Evolutionary conservation across 92 coral and sea anemone species (phyloP).

Genomic region (Montipora capitata): DNA sequence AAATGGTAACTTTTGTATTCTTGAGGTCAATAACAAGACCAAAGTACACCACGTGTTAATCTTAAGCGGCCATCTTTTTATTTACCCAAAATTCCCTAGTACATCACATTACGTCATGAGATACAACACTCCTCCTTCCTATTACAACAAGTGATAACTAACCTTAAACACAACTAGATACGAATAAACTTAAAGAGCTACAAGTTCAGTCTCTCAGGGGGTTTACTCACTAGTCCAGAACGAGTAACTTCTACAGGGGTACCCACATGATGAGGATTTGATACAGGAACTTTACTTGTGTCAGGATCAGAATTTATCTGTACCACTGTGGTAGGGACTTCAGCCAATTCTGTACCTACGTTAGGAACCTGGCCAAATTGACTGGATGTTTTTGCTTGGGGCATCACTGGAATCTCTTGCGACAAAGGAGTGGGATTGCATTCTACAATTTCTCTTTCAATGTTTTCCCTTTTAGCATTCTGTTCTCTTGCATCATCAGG

Average conservation of each 20-base stretch:
- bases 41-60: no score
- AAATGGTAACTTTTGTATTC: background rate
- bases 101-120: no score
- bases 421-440: slow-evolving; percentile 33
- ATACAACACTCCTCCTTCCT: no score
- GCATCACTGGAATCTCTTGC: slow-evolving; percentile 20
- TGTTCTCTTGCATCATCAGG: slow-evolving; percentile 21
- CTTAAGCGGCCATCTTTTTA: no score
- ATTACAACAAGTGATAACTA: no score
- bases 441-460: slow-evolving; percentile 5
- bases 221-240: no score
- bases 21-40: no score
- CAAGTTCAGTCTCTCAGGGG: no score
- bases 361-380: slow-evolving; percentile 19
- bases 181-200: no score
- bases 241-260: no score
- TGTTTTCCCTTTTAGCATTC: slow-evolving; percentile 18
- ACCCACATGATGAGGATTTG: background rate
- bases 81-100: no score
- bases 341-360: slow-evolving; percentile 20
- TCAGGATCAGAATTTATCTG: slow-evolving; percentile 31
- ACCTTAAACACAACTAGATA: no score
- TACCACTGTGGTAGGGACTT: slow-evolving; percentile 43
- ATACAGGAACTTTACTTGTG: slow-evolving; percentile 13
- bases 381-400: slow-evolving; percentile 9